Base-by-base conservation (phyloP, 2,888 invertebrate genomes). In the Biston betularia region DNA sequence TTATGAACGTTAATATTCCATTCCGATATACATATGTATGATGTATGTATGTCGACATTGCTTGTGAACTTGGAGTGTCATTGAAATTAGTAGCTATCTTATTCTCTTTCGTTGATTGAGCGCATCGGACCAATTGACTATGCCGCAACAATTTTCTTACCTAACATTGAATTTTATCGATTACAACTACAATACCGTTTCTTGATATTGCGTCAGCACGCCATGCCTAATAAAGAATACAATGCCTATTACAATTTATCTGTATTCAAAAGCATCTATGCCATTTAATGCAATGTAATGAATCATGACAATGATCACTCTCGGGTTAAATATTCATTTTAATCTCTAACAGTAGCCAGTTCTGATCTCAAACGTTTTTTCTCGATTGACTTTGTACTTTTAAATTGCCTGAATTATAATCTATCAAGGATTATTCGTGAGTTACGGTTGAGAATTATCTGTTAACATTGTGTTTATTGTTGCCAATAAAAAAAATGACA, bases 401-500 rank as follows among this genome's bases (percentile, higher is more conserved):
- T 54, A 48, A 71, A 73, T 68, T 72, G 64, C 72, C 69, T 63
- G 63, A 75, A 78, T 77, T 73, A 74, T 63, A 55, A 24, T 69
- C 75, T 62, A 75, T 77, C 75, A 72, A 71, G 72, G 65, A 75
- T 74, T 73, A 74, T 75, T 77, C 74, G 72, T 73, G 71, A 69
- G 63, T 56, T 56, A 67, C 38, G 52, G 56, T 62, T 65, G 74
- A 75, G 70, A 72, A 57, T 68, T 56, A 67, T 74, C 68, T 71
- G 77, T 82, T 77, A 80, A 79, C 75, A 78, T 78, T 75, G 75
- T 78, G 75, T 70, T 82, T 79, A 83, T 86, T 86, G 83, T 85
- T 83, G 86, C 76, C 78, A 83, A 84, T 86, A 88, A 87, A 89
- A 87, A 87, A 86, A 80, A 85, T 83, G 85, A 89, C 82, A 89